phyloP scores from a whole-genome alignment of 2,113 vertebrate species.

The Coturnix japonica region DNA sequence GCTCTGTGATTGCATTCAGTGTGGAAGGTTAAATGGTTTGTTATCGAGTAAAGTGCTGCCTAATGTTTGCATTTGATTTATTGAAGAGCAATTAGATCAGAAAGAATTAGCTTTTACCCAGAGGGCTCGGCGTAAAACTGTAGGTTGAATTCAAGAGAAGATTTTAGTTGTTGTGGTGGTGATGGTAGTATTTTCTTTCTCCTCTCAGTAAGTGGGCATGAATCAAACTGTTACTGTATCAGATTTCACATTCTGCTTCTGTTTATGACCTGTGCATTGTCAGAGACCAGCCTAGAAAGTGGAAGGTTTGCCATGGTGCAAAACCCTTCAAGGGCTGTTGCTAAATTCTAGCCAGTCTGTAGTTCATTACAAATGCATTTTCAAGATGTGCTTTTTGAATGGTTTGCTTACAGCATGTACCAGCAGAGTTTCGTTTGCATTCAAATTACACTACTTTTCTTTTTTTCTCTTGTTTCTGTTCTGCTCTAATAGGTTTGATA shows the following conservation, averaged over 20 bases:
- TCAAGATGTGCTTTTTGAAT: not conserved
- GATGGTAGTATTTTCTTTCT: not conserved
- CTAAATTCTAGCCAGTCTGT: not conserved
- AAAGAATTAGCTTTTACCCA: not conserved
- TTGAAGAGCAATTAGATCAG: not conserved
- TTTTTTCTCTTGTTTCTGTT: not conserved
- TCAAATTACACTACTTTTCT: not conserved
- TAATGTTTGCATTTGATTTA: not conserved
- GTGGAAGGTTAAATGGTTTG: not conserved
- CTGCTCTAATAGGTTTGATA: not conserved
- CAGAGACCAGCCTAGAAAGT: not conserved
- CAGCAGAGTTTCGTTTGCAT: not conserved
- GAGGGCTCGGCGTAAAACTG: not conserved
- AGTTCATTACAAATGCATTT: not conserved
- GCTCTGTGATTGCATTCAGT: not conserved
- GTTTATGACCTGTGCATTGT: too few species aligned
- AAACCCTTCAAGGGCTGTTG: not conserved
- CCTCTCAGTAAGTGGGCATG: fast-evolving
- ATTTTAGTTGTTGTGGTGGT: not conserved
- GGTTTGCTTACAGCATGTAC: not conserved
- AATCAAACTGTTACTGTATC: not conserved
- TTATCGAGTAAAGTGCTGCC: not conserved
- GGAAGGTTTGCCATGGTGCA: not conserved
- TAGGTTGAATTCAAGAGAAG: not conserved
- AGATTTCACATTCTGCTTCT: not conserved